Percentiles rank a stretch among this genome's conserved stretches.
phyloP scores from a whole-genome alignment of 2,113 vertebrate species.

The Dendropsophus ebraccatus region DNA sequence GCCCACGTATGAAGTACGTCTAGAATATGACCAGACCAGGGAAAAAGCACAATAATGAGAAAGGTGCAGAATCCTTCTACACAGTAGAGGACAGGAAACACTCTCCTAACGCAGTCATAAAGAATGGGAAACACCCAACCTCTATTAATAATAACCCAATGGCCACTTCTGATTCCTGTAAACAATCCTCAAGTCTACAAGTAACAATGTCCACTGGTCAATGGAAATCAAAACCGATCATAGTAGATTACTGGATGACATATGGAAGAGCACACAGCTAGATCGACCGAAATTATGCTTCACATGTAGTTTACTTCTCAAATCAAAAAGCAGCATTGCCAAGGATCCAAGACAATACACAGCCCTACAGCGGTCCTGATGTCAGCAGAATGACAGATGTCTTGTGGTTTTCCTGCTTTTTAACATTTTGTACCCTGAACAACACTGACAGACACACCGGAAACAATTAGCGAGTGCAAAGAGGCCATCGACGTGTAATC shows the following conservation, averaged over 20 bases:
- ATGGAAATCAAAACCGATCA: too few species aligned
- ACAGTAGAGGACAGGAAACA: neutral
- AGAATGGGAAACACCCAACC: neutral
- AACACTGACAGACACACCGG: constrained; percentile 16
- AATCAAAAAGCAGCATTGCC: too few species aligned
- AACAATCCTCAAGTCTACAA: neutral
- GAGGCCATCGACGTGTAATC: constrained; percentile 14
- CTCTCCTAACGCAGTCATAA: neutral
- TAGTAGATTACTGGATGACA: too few species aligned
- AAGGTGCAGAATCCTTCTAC: neutral
- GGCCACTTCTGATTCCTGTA: neutral
- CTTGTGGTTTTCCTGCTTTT: constrained; percentile 50
- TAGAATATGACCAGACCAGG: neutral
- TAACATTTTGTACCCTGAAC: constrained; percentile 34
- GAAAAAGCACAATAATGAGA: neutral
- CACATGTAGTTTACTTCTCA: too few species aligned
- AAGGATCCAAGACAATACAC: constrained; percentile 17
- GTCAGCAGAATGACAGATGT: constrained; percentile 15
- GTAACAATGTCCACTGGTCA: too few species aligned
- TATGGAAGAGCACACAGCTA: too few species aligned
- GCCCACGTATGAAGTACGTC: too few species aligned
- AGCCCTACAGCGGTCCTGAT: constrained; percentile 11
- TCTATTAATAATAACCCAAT: neutral
- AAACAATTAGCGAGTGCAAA: constrained; percentile 51
- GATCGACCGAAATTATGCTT: too few species aligned